These are phyloP conservation scores for Leptopilina myrica DNA, from an alignment of 2,888 invertebrate genomes.

Conservation along the genomic window DNA sequence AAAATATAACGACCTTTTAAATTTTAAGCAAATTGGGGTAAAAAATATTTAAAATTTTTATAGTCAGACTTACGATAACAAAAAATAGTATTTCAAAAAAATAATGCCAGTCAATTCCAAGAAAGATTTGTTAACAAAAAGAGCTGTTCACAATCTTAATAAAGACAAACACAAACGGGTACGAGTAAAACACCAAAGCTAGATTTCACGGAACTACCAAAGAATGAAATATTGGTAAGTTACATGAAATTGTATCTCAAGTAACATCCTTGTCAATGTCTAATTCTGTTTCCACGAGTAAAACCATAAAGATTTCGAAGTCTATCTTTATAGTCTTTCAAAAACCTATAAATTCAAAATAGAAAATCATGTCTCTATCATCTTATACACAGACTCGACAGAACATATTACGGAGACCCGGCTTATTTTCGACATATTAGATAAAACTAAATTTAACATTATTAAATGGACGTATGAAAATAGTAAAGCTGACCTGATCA, in stretches of 20 bases:
- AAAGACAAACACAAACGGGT: neutral
- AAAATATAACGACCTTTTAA: neutral
- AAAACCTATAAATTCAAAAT: neutral
- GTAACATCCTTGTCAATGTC: neutral
- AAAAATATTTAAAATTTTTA: neutral
- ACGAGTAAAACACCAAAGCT: neutral
- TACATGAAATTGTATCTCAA: neutral
- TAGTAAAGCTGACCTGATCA: constrained; percentile 31
- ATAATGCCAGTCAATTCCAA: neutral
- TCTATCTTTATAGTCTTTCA: neutral
- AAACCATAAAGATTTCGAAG: neutral
- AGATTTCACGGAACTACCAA: neutral
- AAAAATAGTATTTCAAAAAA: neutral
- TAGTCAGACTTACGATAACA: neutral
- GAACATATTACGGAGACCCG: constrained; percentile 45
- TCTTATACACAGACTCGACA: constrained; percentile 44
- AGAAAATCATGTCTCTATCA: constrained; percentile 25
- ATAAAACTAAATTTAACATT: no score
- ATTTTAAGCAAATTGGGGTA: no score
- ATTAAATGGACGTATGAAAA: constrained; percentile 48
- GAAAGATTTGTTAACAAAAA: neutral
- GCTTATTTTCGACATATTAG: constrained; percentile 25
- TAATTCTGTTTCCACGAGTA: neutral
- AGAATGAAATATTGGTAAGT: neutral
- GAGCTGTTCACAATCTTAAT: neutral